Conservation (phyloP, 2,888 invertebrate species). For the Chalcis sispes region DNA sequence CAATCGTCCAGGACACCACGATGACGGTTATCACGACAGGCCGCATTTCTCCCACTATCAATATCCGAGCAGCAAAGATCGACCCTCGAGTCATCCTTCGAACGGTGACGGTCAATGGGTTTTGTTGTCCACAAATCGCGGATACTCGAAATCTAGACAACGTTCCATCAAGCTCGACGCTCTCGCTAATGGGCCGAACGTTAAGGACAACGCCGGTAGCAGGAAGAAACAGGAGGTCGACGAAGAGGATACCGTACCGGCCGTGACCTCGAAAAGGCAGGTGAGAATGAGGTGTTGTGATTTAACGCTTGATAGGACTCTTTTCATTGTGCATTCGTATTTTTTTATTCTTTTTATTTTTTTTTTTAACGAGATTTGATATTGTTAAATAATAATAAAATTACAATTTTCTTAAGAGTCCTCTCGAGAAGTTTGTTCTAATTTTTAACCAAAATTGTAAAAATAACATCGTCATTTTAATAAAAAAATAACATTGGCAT, state of each 20-base stretch:
- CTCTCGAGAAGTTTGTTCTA: too few species aligned
- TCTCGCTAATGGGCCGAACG: background rate
- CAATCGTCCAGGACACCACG: slow-evolving; percentile 19
- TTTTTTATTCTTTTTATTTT: too few species aligned
- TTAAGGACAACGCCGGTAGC: slow-evolving; percentile 60
- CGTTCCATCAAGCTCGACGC: slow-evolving; percentile 74
- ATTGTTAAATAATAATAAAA: too few species aligned
- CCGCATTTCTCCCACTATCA: slow-evolving; percentile 77
- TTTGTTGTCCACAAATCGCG: slow-evolving; percentile 86
- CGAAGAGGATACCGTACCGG: slow-evolving; percentile 61
- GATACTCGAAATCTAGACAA: slow-evolving; percentile 78
- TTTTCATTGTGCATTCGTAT: background rate
- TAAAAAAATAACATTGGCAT: too few species aligned
- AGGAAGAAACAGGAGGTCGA: slow-evolving; percentile 46
- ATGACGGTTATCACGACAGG: slow-evolving; percentile 60
- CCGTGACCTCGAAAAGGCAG: slow-evolving; percentile 74
- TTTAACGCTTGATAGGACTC: slow-evolving; percentile 55
- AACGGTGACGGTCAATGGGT: slow-evolving; percentile 88
- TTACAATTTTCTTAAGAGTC: too few species aligned
- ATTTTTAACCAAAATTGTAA: too few species aligned
- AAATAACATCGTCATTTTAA: too few species aligned
- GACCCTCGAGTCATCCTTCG: slow-evolving; percentile 80
- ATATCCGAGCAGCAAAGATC: slow-evolving; percentile 66
- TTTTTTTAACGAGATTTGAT: too few species aligned
- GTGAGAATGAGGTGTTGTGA: slow-evolving; percentile 63